phyloP scores from a whole-genome alignment of 1,140 invertebrate genomes.

The Gonatopus flavifemur region DNA sequence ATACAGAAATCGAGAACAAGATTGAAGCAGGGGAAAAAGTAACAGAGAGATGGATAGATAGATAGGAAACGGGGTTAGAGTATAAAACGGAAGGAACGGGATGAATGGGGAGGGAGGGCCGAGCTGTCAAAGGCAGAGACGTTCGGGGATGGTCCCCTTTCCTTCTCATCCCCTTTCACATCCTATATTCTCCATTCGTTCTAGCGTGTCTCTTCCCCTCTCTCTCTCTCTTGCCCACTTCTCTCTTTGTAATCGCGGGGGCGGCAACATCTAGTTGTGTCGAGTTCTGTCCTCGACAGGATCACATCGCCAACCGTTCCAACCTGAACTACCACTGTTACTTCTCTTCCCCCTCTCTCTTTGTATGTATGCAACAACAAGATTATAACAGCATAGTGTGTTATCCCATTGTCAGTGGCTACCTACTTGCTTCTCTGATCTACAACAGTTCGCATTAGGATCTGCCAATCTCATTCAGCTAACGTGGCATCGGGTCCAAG shows the following conservation, averaged over 20 bases:
- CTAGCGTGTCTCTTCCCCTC: no score
- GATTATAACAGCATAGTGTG: no score
- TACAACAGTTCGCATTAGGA: no score
- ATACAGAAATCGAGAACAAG: constrained; percentile 7
- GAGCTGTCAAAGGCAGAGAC: constrained; percentile 57
- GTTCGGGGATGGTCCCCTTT: constrained; percentile 51
- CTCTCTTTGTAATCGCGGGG: constrained; percentile 57
- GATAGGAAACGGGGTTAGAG: constrained; percentile 8
- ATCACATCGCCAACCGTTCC: constrained; percentile 56
- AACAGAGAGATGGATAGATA: constrained; percentile 8
- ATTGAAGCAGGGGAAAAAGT: constrained; percentile 21
- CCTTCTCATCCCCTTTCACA: constrained; percentile 22
- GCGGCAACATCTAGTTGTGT: constrained; percentile 57
- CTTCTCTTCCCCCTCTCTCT: constrained; percentile 23
- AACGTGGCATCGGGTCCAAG: constrained; percentile 45
- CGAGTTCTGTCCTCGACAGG: constrained; percentile 57
- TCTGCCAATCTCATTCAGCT: constrained; percentile 45
- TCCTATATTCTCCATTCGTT: no score
- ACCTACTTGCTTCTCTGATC: no score
- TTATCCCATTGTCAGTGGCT: no score
- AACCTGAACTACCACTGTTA: constrained; percentile 47
- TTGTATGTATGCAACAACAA: constrained; percentile 11
- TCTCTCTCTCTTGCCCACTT: constrained; percentile 47
- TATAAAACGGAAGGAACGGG: constrained; percentile 15
- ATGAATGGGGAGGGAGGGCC: constrained; percentile 28